phyloP scores from a whole-genome alignment of 2,888 invertebrate genomes.

The Cyclophora albipunctata region DNA sequence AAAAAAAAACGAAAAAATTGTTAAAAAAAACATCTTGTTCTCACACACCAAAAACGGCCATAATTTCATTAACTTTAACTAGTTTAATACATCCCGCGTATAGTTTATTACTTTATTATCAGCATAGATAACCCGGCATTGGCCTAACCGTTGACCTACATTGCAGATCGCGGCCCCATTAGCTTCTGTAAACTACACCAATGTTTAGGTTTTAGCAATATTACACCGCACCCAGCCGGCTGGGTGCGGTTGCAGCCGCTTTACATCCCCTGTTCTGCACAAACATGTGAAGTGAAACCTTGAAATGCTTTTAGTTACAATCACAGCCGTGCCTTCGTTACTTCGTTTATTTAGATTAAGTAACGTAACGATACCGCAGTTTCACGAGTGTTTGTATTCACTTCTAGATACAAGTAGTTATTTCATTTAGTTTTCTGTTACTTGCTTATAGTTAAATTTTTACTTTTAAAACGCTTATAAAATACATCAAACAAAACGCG shows the following conservation, averaged over 20 bases:
- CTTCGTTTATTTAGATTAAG: background rate
- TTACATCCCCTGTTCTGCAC: constrained; percentile 31
- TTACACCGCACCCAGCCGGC: constrained; percentile 40
- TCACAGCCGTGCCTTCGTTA: background rate
- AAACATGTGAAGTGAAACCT: background rate
- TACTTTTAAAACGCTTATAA: too few species aligned
- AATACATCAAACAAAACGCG: too few species aligned
- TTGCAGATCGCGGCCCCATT: constrained; percentile 24
- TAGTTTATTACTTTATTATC: too few species aligned
- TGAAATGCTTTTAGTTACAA: background rate
- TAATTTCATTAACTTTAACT: too few species aligned
- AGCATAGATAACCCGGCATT: constrained; percentile 46
- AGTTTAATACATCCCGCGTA: too few species aligned
- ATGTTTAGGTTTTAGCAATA: background rate
- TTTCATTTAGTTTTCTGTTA: too few species aligned
- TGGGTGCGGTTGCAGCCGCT: too few species aligned
- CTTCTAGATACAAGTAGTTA: background rate
- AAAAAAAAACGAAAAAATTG: too few species aligned
- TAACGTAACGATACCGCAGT: background rate
- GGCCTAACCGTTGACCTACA: constrained; percentile 46
- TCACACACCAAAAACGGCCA: too few species aligned
- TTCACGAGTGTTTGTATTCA: background rate
- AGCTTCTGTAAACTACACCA: background rate
- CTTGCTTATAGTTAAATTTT: too few species aligned
- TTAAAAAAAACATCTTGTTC: too few species aligned